Evolutionary conservation across 2,797 vertebrate species (phyloP).

Genomic region (Myripristis jacobus): DNA sequence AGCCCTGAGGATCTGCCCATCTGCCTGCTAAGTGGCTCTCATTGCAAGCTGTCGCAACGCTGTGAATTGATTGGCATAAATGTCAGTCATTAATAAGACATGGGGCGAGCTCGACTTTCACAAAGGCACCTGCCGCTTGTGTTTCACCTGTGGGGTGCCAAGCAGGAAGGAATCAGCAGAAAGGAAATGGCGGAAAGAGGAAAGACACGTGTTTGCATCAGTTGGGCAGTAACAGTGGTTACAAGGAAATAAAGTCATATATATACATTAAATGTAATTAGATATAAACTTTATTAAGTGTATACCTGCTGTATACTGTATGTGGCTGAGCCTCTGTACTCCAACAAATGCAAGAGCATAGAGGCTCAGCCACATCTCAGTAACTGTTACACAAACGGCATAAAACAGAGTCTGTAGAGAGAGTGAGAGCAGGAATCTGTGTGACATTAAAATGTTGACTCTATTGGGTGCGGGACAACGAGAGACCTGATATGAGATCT

Average conservation of each 20-base stretch:
- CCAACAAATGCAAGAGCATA: constrained; percentile 40
- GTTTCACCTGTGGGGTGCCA: constrained; percentile 66
- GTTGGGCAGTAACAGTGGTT: constrained; percentile 11
- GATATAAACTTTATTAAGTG: not conserved
- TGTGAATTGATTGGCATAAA: constrained; percentile 79
- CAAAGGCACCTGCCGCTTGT: constrained; percentile 71
- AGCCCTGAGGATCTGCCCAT: constrained; percentile 64
- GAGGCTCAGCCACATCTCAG: constrained; percentile 21
- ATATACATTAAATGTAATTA: not conserved
- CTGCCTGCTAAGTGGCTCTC: constrained; percentile 76
- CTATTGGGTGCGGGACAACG: constrained; percentile 39
- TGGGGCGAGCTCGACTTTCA: constrained; percentile 78
- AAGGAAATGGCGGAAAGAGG: constrained; percentile 64
- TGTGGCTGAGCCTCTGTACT: too few relatives aligned
- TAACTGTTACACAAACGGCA: constrained; percentile 55
- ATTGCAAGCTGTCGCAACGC: constrained; percentile 64
- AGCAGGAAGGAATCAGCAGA: constrained; percentile 58
- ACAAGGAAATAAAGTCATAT: not conserved
- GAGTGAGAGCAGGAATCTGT: constrained; percentile 29
- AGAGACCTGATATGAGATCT: constrained; percentile 67
- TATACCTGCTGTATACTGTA: too few relatives aligned
- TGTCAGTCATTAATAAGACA: constrained; percentile 84
- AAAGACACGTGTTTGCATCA: constrained; percentile 34
- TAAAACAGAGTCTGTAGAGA: constrained; percentile 30
- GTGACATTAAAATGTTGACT: constrained; percentile 62